These are phyloP conservation scores for Torymus texanus DNA, from an alignment of 2,888 invertebrate species.

Conservation along the genomic window DNA sequence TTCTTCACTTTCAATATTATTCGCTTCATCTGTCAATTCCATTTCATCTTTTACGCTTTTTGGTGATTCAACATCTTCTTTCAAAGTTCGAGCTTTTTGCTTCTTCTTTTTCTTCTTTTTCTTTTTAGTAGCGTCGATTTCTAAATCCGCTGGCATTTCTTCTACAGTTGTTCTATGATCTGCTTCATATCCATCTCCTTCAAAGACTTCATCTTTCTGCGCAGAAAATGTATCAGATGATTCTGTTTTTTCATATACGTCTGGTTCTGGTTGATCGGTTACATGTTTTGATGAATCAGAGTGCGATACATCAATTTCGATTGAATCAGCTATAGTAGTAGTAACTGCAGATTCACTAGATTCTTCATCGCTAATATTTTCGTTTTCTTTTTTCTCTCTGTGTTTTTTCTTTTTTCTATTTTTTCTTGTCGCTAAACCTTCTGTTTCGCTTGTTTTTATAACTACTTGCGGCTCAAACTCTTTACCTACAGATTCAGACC, in stretches of 20 bases:
- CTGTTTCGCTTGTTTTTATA: slow-evolving; percentile 62
- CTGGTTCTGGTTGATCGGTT: slow-evolving; percentile 75
- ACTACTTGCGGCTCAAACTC: slow-evolving; percentile 37
- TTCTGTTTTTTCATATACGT: slow-evolving; percentile 64
- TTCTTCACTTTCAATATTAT: slow-evolving; percentile 70
- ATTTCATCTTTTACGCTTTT: slow-evolving; percentile 70
- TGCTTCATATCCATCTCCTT: slow-evolving; percentile 82
- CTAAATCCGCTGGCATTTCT: slow-evolving; percentile 74
- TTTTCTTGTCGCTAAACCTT: slow-evolving; percentile 58
- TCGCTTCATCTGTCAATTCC: slow-evolving; percentile 73
- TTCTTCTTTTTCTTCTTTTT: slow-evolving; percentile 76
- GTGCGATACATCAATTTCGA: slow-evolving; percentile 76
- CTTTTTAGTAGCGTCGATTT: slow-evolving; percentile 71
- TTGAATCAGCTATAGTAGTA: slow-evolving; percentile 77
- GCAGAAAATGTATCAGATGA: slow-evolving; percentile 62
- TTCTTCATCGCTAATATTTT: slow-evolving; percentile 60
- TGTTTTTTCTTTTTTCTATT: slow-evolving; percentile 66
- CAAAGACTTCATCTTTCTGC: slow-evolving; percentile 73
- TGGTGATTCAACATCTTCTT: slow-evolving; percentile 76
- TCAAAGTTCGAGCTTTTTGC: slow-evolving; percentile 77
- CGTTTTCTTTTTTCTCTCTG: slow-evolving; percentile 59
- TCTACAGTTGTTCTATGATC: slow-evolving; percentile 81
- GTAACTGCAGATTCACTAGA: slow-evolving; percentile 66
- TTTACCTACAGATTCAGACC: slow-evolving; percentile 3
- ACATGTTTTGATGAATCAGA: slow-evolving; percentile 77